A percentile compares a stretch with the other conserved stretches of the same genome.
These are phyloP conservation scores for Drosophila sturtevanti DNA, from an alignment of 1,140 invertebrate genomes.

Conservation along the genomic window DNA sequence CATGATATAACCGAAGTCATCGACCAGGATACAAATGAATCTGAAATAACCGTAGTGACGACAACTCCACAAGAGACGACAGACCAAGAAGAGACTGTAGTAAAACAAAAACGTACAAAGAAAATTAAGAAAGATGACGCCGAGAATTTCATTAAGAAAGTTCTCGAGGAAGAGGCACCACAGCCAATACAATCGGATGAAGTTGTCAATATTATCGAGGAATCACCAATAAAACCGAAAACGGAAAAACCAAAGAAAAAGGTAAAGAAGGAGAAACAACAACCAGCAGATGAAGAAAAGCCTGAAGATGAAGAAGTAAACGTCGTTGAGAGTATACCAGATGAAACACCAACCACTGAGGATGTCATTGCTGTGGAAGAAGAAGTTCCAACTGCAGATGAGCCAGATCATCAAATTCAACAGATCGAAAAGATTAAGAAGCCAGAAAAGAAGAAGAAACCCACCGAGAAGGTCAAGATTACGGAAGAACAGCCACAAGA, in stretches of 20 bases:
- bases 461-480: slow-evolving; percentile 56
- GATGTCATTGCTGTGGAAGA: slow-evolving; percentile 27
- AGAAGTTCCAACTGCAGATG: slow-evolving; percentile 13
- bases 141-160: slow-evolving; percentile 62
- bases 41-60: slow-evolving; percentile 64
- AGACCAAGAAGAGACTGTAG: slow-evolving; percentile 58
- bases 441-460: slow-evolving; percentile 66
- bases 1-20: slow-evolving; percentile 69
- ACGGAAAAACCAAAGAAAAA: slow-evolving; percentile 46
- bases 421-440: slow-evolving; percentile 24
- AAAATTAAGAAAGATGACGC: slow-evolving; percentile 69
- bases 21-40: slow-evolving; percentile 76
- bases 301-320: slow-evolving; percentile 27
- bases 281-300: background rate
- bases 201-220: slow-evolving; percentile 28
- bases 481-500: slow-evolving; percentile 34
- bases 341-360: slow-evolving; percentile 10
- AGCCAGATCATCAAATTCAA: slow-evolving; percentile 17
- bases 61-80: slow-evolving; percentile 46
- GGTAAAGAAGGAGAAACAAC: slow-evolving; percentile 23
- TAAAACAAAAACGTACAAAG: slow-evolving; percentile 63
- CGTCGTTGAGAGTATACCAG: slow-evolving; percentile 26
- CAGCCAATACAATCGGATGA: slow-evolving; percentile 42
- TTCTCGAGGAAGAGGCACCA: slow-evolving; percentile 59
- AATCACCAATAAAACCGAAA: slow-evolving; percentile 6